Evolutionary conservation across 2,888 invertebrate genomes (phyloP).

Genomic region (Tupiocoris notatus): DNA sequence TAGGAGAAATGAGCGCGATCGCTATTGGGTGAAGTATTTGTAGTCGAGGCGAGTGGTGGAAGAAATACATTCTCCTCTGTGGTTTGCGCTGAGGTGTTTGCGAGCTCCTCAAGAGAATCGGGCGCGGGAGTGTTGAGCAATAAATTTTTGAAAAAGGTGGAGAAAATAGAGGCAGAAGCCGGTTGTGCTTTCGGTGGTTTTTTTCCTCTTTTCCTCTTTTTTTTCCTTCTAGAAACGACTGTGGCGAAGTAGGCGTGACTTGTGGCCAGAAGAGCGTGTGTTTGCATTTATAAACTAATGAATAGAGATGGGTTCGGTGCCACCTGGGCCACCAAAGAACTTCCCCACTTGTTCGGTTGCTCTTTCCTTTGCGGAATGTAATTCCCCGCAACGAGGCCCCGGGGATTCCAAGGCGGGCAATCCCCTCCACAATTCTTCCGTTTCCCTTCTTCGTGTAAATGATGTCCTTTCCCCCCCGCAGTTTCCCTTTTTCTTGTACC

Average conservation of each 20-base stretch:
- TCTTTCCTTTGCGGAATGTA: constrained; percentile 30
- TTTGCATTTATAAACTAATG: constrained; percentile 44
- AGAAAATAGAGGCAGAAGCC: neutral
- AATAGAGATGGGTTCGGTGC: constrained; percentile 40
- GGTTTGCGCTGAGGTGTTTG: neutral
- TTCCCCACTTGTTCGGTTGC: constrained; percentile 10
- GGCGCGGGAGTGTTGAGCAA: constrained; percentile 1
- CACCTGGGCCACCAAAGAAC: constrained; percentile 13
- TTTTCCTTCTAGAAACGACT: neutral
- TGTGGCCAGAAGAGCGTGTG: constrained; percentile 38
- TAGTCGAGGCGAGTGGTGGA: neutral
- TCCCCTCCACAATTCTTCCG: neutral
- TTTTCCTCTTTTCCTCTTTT: too few species aligned
- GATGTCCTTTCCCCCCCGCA: constrained; percentile 24
- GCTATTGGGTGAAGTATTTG: neutral
- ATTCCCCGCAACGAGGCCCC: constrained; percentile 39
- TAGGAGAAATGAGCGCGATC: too few species aligned
- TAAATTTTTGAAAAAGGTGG: constrained; percentile 22
- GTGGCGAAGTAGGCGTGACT: constrained; percentile 20
- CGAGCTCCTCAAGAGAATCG: neutral
- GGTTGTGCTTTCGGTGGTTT: neutral
- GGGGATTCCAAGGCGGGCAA: constrained; percentile 10
- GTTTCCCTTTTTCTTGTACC: neutral
- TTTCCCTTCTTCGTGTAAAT: constrained; percentile 25
- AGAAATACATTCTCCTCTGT: neutral